Evolutionary conservation across 2,797 vertebrate genomes (phyloP).

Genomic region (Fistularia tabacaria): DNA sequence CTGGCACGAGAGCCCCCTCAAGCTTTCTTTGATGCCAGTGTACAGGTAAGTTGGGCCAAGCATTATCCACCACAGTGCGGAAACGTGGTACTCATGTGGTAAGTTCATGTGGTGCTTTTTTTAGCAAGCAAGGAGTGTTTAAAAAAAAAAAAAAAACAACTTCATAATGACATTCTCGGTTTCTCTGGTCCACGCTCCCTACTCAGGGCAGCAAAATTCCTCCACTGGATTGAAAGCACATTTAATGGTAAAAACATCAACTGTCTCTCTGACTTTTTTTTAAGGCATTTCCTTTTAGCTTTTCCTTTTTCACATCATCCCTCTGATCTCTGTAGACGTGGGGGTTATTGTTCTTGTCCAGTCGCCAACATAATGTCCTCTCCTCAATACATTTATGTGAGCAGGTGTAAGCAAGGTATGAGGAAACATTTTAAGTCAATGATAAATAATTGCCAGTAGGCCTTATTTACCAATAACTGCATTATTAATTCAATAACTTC

Average conservation of each 20-base stretch:
- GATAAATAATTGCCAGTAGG: too few relatives aligned
- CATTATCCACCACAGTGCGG: conserved; percentile 6
- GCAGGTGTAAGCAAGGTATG: too few relatives aligned
- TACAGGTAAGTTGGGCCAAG: conserved; percentile 9
- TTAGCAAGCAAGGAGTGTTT: conserved; percentile 3
- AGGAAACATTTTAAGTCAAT: too few relatives aligned
- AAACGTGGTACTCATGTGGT: conserved; percentile 1
- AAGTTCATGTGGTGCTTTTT: too few relatives aligned
- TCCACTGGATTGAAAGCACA: conserved; percentile 17
- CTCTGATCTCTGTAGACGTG: conserved; percentile 5
- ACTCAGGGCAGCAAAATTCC: conserved; percentile 36
- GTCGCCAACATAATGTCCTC: too few relatives aligned
- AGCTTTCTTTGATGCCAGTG: background rate
- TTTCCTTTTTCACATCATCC: conserved; percentile 15
- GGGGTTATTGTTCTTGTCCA: background rate
- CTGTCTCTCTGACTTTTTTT: conserved; percentile 11
- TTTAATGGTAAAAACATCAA: conserved; percentile 17
- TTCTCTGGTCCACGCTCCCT: conserved; percentile 4
- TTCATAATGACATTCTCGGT: conserved; percentile 7
- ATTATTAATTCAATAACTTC: too few relatives aligned
- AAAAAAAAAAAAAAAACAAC: too few relatives aligned
- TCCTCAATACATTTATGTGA: too few relatives aligned
- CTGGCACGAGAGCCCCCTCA: conserved; percentile 31
- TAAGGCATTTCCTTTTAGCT: background rate
- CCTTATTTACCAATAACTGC: too few relatives aligned